Evolutionary conservation across 2,797 vertebrate genomes (phyloP), one percentile per base, ranked within the genome.

Genomic region (Sphaeramia orbicularis): DNA sequence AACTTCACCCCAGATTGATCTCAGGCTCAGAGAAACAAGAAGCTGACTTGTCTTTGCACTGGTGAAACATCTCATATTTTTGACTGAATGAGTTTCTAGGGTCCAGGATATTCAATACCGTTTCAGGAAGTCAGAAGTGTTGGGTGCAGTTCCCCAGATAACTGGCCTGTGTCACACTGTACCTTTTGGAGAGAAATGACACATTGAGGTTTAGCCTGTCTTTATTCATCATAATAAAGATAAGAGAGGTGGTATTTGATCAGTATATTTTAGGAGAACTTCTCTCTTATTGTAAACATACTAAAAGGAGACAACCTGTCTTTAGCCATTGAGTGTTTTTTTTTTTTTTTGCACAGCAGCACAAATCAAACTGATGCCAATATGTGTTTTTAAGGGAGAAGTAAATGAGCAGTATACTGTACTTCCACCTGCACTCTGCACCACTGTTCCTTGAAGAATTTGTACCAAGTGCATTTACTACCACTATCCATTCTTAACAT

Each of bases 401-500:
- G 70, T 43, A 67, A 47, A 14, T 14, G 49, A 73, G 35, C 68
- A 36, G 72, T 60, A 42, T 58, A 43, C 57, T 58, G 54, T 71
- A 71, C 65, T 61, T 71, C 72, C 60, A 65, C 65, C 53, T 44
- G 56, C 40, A 14, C 38, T 38, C 15, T 55, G 68, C 58, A 57
- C 63, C 74, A 90, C 94, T 92, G 93, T 94, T 92, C 94, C 94
- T 93, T 94, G 93, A 94, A 94, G 92, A 95, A 97, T 96, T 97
- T 98, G 95, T 98, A 96, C 69, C 95, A 95, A 91, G 91, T 93
- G 88, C 95, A 96, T 93, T 91, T 95, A 95, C 94, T 95, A 94
- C 95, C 96, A 96, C 96, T 96, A 93, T 96, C 94, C 94, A 96
- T 96, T 96, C 94, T 95, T 95, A 97, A 95, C 95, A 96, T 98